Evolutionary conservation across 2,113 vertebrate genomes (phyloP), one percentile per base, ranked within the genome.

Genomic region (Zeus faber): DNA sequence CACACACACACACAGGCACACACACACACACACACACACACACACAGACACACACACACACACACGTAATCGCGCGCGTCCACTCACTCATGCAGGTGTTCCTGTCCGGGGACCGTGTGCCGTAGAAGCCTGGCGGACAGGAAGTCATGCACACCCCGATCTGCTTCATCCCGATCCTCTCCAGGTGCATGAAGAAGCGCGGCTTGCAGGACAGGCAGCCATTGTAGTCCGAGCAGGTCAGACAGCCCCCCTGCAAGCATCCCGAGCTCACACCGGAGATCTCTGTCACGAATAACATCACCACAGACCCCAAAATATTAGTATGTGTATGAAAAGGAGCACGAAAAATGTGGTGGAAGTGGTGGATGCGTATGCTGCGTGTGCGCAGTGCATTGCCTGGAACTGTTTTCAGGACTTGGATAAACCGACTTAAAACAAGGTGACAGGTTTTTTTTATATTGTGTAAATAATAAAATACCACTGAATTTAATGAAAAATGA

Each of bases 171-270:
- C 93, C 93, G 76, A 90, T 96, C 87, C 96, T 94, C 89, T 97
- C 93, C 92, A 99, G 89, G 85, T 94, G 93, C 84, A 98, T 95
- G 89, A 99, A 99, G 82, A 96, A 93, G 83, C 93, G 93, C 43
- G 96, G 94, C 81, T 93, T 96, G 90, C 97, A 99, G 68, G 96
- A 95, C 86, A 99, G 90, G 80, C 97, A 99, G 80, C 96, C 95
- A 62, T 98, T 99, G 87, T 95, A 96, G 89, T 95, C 91, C 16
- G 96, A 99, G 87, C 96, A 99, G 35, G 95, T 97, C 52, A 94
- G 92, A 89, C 97, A 98, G 80, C 96, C 96, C 77, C 92, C 92
- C 90, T 93, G 92, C 90, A 93, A 91, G 83, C 97, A 99, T 84
- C 91, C 93, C 75, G 91, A 93, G 85, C 90, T 95, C 87, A 91